Percentiles rank a stretch among this genome's conserved stretches.
phyloP scores from a whole-genome alignment of 2,888 invertebrate species.

The Ashinkailepas kermadecensis region DNA sequence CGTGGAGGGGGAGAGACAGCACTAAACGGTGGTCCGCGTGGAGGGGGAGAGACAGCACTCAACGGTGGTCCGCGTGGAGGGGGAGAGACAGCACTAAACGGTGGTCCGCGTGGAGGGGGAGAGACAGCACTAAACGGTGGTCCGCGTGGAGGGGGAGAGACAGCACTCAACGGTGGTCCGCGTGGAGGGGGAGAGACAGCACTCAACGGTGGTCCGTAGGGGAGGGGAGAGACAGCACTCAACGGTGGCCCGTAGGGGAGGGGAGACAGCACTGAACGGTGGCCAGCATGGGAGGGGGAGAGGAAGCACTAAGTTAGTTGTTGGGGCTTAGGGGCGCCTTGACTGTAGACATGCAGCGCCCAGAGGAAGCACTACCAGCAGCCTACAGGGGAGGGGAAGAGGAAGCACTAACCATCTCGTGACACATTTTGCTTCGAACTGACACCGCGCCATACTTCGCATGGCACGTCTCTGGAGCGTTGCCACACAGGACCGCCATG shows the following conservation, averaged over 20 bases:
- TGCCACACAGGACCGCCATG: conserved; percentile 92
- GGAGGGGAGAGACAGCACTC: not conserved
- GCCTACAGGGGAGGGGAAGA: not conserved
- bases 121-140: no score
- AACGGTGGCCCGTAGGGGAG: not conserved
- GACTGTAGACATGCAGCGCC: no score
- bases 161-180: not conserved
- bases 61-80: not conserved
- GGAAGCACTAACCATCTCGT: conserved; percentile 70
- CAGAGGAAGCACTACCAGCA: no score
- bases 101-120: no score
- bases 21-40: not conserved
- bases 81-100: no score
- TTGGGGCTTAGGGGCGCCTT: no score
- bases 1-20: not conserved
- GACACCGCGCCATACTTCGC: conserved; percentile 90
- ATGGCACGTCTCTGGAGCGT: conserved; percentile 86
- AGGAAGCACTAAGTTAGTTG: not conserved
- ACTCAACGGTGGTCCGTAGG: not conserved
- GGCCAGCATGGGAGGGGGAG: not conserved
- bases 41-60: not conserved
- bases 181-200: not conserved
- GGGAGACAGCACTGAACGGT: not conserved
- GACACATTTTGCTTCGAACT: conserved; percentile 74
- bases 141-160: not conserved